Percentiles rank a stretch among this genome's conserved stretches.
phyloP scores from a whole-genome alignment of 2,113 vertebrate genomes.

The Varanus salvator region DNA sequence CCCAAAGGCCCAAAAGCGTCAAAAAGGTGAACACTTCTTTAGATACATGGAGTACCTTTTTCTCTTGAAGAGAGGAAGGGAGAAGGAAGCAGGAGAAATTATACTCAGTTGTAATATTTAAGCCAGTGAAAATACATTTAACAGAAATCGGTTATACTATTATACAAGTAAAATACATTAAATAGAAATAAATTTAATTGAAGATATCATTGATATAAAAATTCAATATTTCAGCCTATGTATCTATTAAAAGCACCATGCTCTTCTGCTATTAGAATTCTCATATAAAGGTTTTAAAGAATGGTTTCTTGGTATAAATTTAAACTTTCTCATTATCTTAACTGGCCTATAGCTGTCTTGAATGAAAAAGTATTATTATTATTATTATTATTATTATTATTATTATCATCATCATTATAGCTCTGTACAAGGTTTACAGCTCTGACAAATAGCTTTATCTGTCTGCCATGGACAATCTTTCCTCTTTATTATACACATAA shows the following conservation, averaged over 20 bases:
- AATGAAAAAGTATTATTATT: neutral
- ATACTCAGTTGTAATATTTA: neutral
- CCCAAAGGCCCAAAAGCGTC: neutral
- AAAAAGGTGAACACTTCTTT: neutral
- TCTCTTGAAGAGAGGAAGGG: neutral
- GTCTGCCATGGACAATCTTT: conserved; percentile 31
- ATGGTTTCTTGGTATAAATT: neutral
- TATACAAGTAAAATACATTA: neutral
- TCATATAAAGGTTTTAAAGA: neutral
- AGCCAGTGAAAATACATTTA: neutral
- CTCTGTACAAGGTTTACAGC: neutral
- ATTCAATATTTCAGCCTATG: neutral
- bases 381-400: conserved; percentile 7
- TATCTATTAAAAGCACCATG: neutral
- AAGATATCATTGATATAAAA: neutral
- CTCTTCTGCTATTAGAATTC: neutral
- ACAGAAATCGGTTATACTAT: neutral
- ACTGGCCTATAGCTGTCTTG: neutral
- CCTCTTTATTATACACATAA: conserved; percentile 32
- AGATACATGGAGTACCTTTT: neutral
- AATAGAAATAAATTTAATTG: neutral
- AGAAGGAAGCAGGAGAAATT: no score
- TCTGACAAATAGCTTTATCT: conserved; percentile 42
- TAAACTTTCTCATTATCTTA: conserved; percentile 19
- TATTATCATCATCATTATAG: conserved; percentile 6